Conservation (phyloP, 2,797 vertebrate genomes). For the Glyptemys insculpta region DNA sequence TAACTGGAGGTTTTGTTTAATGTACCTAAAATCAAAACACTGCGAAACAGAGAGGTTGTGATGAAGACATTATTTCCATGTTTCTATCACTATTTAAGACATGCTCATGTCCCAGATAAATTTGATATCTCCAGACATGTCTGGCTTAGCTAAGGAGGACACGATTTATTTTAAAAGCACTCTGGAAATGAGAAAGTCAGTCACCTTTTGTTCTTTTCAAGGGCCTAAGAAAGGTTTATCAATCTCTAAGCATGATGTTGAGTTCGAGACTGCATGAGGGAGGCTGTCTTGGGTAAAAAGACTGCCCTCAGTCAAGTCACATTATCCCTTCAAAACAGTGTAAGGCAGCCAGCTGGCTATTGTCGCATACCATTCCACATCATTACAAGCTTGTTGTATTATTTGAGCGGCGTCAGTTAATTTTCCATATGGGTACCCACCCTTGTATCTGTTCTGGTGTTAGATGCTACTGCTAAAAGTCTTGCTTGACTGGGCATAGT, state of each 20-base stretch:
- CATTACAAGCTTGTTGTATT: background rate
- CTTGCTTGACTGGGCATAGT: background rate
- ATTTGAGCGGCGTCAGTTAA: background rate
- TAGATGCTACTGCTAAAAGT: background rate
- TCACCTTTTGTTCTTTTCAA: background rate
- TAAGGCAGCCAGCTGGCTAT: accelerated
- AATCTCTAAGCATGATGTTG: accelerated
- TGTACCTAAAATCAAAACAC: background rate
- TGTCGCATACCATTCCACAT: accelerated
- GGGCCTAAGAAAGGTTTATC: background rate
- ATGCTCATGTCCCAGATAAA: background rate
- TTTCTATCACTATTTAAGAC: background rate
- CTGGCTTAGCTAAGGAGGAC: background rate
- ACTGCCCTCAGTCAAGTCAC: no score
- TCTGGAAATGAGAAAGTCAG: background rate
- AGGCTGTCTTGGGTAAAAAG: background rate
- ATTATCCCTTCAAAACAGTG: background rate
- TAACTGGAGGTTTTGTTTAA: background rate
- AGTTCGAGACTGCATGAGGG: background rate
- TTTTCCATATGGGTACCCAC: background rate
- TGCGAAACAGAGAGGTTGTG: background rate
- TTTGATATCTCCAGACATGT: background rate
- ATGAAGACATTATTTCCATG: background rate
- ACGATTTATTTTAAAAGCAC: background rate
- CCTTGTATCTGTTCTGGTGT: background rate